A percentile compares a stretch with the other conserved stretches of the same genome.
Conservation (phyloP, 2,797 vertebrate species). For the Myotis planiceps region DNA sequence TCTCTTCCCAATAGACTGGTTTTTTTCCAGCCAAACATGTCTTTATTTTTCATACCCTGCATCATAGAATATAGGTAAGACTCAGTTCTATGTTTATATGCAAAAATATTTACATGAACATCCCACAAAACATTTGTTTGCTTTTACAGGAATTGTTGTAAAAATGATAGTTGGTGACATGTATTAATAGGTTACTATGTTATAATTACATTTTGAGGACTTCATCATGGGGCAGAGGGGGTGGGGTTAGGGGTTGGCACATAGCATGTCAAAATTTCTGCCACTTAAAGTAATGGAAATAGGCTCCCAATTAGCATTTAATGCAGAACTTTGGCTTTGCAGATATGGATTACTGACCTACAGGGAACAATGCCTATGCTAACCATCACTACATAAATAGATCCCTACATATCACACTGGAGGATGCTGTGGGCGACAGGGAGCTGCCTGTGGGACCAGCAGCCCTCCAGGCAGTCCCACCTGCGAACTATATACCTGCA, state of each 20-base stretch:
- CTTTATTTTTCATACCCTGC: neutral
- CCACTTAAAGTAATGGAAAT: neutral
- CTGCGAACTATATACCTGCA: neutral
- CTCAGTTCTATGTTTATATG: neutral
- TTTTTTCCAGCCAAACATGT: neutral
- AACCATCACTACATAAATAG: neutral
- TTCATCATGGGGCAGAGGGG: neutral
- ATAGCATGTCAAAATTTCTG: neutral
- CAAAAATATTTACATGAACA: neutral
- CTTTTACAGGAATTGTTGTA: neutral
- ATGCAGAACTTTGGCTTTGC: neutral
- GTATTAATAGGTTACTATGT: neutral
- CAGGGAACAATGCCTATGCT: neutral
- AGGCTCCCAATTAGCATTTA: neutral
- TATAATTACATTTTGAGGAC: neutral
- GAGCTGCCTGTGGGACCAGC: neutral
- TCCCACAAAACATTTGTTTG: neutral
- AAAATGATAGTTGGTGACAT: slow-evolving; percentile 23
- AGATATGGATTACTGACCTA: neutral
- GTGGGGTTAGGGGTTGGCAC: neutral
- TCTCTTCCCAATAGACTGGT: neutral
- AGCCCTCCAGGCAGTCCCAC: no score
- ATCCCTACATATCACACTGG: neutral
- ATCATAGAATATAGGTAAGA: neutral
- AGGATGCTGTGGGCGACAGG: neutral